Conservation (phyloP, 1,140 invertebrate species). For the Wiebesia pumilae region DNA sequence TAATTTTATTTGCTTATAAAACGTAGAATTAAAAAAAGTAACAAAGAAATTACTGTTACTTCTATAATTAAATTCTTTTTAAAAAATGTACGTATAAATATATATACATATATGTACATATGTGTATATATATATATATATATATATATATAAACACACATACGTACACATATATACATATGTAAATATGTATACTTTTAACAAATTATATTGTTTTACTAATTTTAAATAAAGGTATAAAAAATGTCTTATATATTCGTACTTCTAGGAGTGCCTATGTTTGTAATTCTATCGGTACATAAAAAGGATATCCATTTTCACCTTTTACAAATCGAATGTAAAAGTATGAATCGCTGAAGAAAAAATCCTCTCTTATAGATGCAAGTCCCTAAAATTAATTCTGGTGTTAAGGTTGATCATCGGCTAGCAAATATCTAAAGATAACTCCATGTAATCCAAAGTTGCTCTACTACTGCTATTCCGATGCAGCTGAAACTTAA, state of each 20-base stretch:
- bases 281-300: slow-evolving; percentile 35
- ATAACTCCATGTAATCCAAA: slow-evolving; percentile 48
- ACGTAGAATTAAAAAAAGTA: slow-evolving; percentile 8
- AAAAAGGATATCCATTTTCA: slow-evolving; percentile 44
- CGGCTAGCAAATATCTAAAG: slow-evolving; percentile 50
- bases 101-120: too few species aligned
- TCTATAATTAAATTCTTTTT: too few species aligned
- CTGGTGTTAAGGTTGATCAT: slow-evolving; percentile 58
- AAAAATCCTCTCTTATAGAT: slow-evolving; percentile 34
- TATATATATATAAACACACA: too few species aligned
- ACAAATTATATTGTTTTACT: slow-evolving; percentile 20
- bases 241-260: not conserved
- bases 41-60: too few species aligned
- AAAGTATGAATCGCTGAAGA: slow-evolving; percentile 35
- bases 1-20: not conserved
- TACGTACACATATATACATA: too few species aligned
- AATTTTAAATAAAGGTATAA: slow-evolving; percentile 27
- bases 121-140: not conserved
- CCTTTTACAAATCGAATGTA: slow-evolving; percentile 36
- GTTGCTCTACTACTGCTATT: slow-evolving; percentile 53
- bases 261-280: slow-evolving; percentile 53
- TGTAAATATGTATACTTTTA: not conserved
- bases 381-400: slow-evolving; percentile 53
- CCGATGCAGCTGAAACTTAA: slow-evolving; percentile 57
- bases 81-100: too few species aligned